Evolutionary conservation across 2,888 invertebrate genomes (phyloP).

Genomic region (Cremastinae sp.): DNA sequence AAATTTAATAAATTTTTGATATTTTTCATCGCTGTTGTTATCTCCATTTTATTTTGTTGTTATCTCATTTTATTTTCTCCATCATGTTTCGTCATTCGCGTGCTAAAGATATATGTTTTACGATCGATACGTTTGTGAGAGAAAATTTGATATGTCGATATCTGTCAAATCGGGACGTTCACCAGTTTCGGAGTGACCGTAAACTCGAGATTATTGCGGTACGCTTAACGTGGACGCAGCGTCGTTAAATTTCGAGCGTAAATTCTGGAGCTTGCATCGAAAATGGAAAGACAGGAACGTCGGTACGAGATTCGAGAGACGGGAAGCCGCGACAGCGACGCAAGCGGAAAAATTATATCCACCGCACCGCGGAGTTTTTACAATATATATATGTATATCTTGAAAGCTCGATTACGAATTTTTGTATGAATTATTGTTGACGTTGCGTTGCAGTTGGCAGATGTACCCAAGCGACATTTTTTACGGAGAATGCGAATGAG

Average conservation of each 20-base stretch:
- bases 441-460: not conserved
- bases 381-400: not conserved
- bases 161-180: conserved; percentile 7
- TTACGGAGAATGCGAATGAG: not conserved
- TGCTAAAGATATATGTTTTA: too few species aligned
- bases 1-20: too few species aligned
- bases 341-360: not conserved
- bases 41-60: too few species aligned
- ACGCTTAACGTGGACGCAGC: conserved; percentile 5
- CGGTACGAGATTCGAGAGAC: conserved; percentile 19
- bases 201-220: conserved; percentile 42
- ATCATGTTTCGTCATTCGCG: too few species aligned
- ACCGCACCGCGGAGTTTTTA: not conserved
- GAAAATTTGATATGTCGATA: not conserved
- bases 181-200: conserved; percentile 35
- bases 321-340: conserved; percentile 20
- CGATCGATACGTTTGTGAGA: too few species aligned
- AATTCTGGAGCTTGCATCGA: not conserved
- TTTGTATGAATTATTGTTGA: not conserved
- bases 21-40: too few species aligned
- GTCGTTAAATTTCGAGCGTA: conserved; percentile 20
- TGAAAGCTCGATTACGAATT: not conserved
- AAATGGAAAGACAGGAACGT: conserved; percentile 34
- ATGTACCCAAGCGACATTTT: not conserved
- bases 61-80: too few species aligned